Evolutionary conservation across 2,797 vertebrate species (phyloP), one percentile per base, ranked within the genome.

Genomic region (Huso huso): DNA sequence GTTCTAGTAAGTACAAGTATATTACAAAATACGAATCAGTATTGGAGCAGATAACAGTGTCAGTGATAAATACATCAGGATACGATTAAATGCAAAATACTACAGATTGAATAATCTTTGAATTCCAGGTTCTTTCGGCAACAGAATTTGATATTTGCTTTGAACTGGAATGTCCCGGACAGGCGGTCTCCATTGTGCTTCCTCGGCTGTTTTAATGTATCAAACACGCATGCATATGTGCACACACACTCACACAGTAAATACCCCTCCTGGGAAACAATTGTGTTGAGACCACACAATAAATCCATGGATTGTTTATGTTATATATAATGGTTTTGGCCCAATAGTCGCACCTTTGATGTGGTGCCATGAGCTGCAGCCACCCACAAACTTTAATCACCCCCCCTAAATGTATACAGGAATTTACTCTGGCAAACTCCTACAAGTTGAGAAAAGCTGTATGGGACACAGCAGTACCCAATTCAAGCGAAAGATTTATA

Each of bases 291-390:
- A 50, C 58, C 51, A 6, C 50, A 48, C 59, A 61, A 49, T 18
- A 37, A 50, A 62, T 67, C 50, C 13, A 51, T 12, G 6, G 57
- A 18, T 67, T 67, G 66, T 52, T 67, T 67, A 61, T 37, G 23
- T 62, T 61, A 7, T 3, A 62, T 62, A 50, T 18, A 52, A 62
- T 61, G 8, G 66, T 67, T 67, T 52, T 61, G 48, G 57, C 61
- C 11, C 10, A 51, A 10, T 49, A 50, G 59, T 61, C 51, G 10
- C 5, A 51, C 8, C 61, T 62, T 62, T 62, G 61, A 62, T 62
- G 8, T 62, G 18, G 18, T 12, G 15, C 61, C 61, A 62, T 62
- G 10, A 62, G 18, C 61, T 62, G 61, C 18, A 15, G 18, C 61
- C 61, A 62, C 61, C 61, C 61, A 62, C 61, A 62, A 37, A 18